Conservation (phyloP, 2,888 invertebrate species). For the Exephanes ischioxanthus region DNA sequence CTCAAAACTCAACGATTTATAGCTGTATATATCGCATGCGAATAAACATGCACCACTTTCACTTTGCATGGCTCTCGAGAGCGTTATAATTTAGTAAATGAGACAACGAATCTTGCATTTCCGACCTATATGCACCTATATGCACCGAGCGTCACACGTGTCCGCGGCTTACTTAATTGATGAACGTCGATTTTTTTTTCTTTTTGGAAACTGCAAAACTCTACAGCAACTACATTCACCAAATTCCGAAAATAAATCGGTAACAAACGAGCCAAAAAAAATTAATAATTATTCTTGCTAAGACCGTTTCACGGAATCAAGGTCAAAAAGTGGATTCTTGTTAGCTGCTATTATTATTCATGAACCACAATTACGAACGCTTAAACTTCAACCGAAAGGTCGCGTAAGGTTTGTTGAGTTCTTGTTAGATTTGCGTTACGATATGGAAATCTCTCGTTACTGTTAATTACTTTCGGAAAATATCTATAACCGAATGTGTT, state of each 20-base stretch:
- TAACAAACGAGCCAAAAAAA: not conserved
- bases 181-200: constrained; percentile 30
- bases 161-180: constrained; percentile 46
- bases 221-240: not conserved
- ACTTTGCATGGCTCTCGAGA: constrained; percentile 52
- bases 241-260: not conserved
- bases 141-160: constrained; percentile 44
- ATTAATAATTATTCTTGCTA: not conserved
- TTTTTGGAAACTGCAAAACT: not conserved
- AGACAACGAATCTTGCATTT: constrained; percentile 51
- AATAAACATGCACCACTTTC: constrained; percentile 60
- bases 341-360: no score
- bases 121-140: constrained; percentile 39
- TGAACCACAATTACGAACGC: no score
- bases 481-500: no score
- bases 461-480: no score
- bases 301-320: not conserved
- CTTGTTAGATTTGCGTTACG: no score
- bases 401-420: no score
- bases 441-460: no score
- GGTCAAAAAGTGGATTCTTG: no score
- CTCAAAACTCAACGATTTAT: constrained; percentile 48
- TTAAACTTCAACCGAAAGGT: no score
- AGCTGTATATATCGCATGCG: constrained; percentile 17
- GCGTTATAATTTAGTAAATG: constrained; percentile 52